Conservation (phyloP, 2,113 vertebrate genomes). For the Cyanoramphus novaezelandiae region DNA sequence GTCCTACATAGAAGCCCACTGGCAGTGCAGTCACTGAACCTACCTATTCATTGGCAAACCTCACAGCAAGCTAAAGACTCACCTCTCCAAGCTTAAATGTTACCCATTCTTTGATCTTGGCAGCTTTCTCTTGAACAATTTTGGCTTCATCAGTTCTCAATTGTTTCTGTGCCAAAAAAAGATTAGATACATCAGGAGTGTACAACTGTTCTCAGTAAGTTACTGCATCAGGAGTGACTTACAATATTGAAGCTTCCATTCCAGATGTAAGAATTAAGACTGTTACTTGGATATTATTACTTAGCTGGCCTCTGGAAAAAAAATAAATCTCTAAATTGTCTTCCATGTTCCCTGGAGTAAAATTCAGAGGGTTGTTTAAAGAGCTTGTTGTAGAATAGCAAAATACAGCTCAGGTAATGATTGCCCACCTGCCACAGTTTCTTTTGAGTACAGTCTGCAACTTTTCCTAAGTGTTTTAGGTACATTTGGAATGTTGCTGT, state of each 20-base stretch:
- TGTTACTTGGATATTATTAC: not conserved
- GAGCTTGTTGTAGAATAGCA: not conserved
- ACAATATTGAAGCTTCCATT: not conserved
- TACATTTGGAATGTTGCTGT: not conserved
- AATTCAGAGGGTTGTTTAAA: not conserved
- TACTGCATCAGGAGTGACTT: not conserved
- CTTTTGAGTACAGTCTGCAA: not conserved
- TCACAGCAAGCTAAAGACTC: slow-evolving; percentile 13
- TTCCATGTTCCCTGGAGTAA: not conserved
- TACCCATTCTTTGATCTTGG: slow-evolving; percentile 98
- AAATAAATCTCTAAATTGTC: not conserved
- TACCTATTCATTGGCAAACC: not conserved
- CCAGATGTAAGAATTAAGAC: not conserved
- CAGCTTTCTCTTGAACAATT: slow-evolving; percentile 91
- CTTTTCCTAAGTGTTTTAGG: not conserved
- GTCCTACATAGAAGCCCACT: not conserved
- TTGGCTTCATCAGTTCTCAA: slow-evolving; percentile 91
- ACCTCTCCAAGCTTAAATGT: slow-evolving; percentile 90
- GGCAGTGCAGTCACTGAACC: not conserved
- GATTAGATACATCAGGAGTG: not conserved
- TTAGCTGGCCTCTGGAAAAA: not conserved
- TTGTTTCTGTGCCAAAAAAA: slow-evolving; percentile 78
- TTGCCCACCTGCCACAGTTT: not conserved
- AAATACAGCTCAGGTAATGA: not conserved
- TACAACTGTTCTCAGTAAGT: not conserved